Conservation (phyloP, 2,113 vertebrate genomes). For the Zapus hudsonius region DNA sequence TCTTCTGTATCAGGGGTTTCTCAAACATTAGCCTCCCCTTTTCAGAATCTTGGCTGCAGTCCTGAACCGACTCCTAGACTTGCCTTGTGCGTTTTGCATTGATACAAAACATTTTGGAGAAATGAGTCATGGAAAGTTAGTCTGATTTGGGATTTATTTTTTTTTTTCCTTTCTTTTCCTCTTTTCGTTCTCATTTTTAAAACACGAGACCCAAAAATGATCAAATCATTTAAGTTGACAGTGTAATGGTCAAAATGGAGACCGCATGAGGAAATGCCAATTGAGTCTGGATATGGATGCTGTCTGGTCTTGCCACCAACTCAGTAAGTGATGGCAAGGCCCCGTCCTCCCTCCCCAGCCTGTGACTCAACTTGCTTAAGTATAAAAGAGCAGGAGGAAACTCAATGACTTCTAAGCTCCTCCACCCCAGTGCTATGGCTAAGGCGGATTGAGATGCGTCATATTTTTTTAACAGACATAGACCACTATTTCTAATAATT, state of each 20-base stretch:
- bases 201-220: background rate
- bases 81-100: background rate
- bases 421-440: background rate
- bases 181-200: background rate
- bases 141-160: slow-evolving; percentile 1
- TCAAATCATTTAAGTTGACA: background rate
- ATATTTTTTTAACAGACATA: background rate
- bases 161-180: background rate
- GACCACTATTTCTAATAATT: no score
- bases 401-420: background rate
- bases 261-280: accelerated
- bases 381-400: background rate
- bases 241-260: background rate
- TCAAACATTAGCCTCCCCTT: background rate
- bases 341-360: background rate
- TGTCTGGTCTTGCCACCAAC: background rate
- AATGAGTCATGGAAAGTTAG: slow-evolving; percentile 62
- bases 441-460: background rate
- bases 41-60: background rate
- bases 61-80: background rate
- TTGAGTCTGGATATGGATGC: background rate
- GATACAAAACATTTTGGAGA: slow-evolving; percentile 68
- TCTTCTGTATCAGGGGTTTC: background rate
- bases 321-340: background rate
- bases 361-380: background rate